phyloP scores from a whole-genome alignment of 2,797 vertebrate genomes.

The Hirundo rustica region DNA sequence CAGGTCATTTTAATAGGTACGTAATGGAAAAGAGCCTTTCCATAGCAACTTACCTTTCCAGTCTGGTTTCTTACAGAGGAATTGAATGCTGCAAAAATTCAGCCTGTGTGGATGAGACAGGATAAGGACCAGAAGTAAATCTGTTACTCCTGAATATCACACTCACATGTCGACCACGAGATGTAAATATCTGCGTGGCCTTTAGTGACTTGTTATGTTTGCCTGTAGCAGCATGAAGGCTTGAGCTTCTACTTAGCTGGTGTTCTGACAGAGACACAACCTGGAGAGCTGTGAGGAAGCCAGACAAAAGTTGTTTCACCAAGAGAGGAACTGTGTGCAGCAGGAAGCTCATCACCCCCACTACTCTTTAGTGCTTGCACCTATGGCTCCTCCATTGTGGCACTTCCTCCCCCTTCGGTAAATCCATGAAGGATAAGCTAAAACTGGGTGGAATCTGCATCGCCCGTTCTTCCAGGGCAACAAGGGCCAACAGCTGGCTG shows the following conservation, averaged over 20 bases:
- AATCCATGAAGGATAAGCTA: not conserved
- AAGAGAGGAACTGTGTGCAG: not conserved
- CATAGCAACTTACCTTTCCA: not conserved
- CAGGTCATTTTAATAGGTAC: not conserved
- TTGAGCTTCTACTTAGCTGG: not conserved
- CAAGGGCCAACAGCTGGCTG: not conserved
- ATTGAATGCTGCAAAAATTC: not conserved
- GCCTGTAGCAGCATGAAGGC: not conserved
- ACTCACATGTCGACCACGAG: accelerated
- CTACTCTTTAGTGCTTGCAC: not conserved
- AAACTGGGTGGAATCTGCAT: not conserved
- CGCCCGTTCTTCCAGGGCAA: not conserved
- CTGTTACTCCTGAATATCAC: not conserved
- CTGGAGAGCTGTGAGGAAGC: not conserved
- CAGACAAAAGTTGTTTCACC: not conserved
- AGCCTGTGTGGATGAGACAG: not conserved
- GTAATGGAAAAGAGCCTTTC: not conserved
- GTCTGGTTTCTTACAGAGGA: not conserved
- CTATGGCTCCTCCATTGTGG: not conserved
- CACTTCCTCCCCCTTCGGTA: not conserved
- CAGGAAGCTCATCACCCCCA: not conserved
- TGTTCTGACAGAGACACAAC: not conserved
- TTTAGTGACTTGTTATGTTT: not conserved
- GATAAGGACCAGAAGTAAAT: not conserved
- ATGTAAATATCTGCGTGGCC: not conserved